Evolutionary conservation across 2,888 invertebrate species (phyloP), one percentile per base, ranked within the genome.

Genomic region (Pecten maximus): DNA sequence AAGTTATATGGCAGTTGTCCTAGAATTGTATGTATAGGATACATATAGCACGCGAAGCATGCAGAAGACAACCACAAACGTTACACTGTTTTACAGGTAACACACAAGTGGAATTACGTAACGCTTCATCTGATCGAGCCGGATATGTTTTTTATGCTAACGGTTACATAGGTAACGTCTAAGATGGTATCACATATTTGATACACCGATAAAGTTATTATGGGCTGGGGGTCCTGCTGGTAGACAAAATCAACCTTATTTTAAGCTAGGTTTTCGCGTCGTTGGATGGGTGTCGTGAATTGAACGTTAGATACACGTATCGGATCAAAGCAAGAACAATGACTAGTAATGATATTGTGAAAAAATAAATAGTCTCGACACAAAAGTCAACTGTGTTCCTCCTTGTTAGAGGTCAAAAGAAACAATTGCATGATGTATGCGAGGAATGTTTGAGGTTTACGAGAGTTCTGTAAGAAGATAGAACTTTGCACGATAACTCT

Each of bases 361-460:
- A 74, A 28, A 28, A 54, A 54, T 19, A 23, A 54, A 19, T 54
- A 54, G 54, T 54, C 74, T 15, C 28, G 35, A 74, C 74, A 74
- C 28, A 28, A 74, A 74, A 28, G 28, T 35, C 74, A 74, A 16
- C 35, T 10, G 16, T 74, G 74, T 74, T 6, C 35, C 74, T 74
- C 74, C 28, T 74, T 74, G 4, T 74, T 28, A 35, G 74, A 74
- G 74, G 74, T 35, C 74, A 74, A 35, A 60, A 3, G 60, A 60
- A 74, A 74, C 74, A 74, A 74, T 74, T 74, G 74, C 35, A 74
- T 74, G 74, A 74, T 74, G 74, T 74, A 74, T 74, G 74, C 74
- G 74, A 74, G 35, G 74, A 74, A 74, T 74, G 74, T 35, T 35
- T 12, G 28, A n/a, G 6, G 35, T 74, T 74, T 74, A 74, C 74